phyloP scores from a whole-genome alignment of 2,888 invertebrate genomes.

The Epirrhoe alternata region DNA sequence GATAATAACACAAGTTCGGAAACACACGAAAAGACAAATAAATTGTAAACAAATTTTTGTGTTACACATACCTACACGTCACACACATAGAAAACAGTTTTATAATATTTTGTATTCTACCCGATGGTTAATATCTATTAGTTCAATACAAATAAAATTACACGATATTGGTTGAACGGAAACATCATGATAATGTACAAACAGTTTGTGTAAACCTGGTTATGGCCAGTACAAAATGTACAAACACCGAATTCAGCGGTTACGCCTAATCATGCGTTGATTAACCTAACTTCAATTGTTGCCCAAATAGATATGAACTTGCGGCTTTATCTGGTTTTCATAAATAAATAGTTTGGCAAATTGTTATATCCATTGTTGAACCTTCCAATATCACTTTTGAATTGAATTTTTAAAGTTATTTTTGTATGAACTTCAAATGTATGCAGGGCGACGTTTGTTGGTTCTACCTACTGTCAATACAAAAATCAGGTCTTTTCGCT shows the following conservation, averaged over 20 bases:
- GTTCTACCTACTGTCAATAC: no score
- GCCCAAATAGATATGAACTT: slow-evolving; percentile 30
- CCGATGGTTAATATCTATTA: slow-evolving; percentile 32
- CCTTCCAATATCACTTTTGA: no score
- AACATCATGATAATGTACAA: slow-evolving; percentile 64
- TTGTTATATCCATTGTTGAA: not conserved
- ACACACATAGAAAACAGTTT: not conserved
- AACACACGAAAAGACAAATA: no score
- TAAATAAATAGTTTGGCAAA: slow-evolving; percentile 6
- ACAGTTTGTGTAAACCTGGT: slow-evolving; percentile 59
- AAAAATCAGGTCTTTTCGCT: no score
- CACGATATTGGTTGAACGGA: slow-evolving; percentile 54
- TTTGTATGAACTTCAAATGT: no score
- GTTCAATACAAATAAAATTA: slow-evolving; percentile 49
- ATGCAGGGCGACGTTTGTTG: no score
- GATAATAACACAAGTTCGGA: no score
- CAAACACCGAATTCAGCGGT: slow-evolving; percentile 38
- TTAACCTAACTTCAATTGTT: slow-evolving; percentile 35
- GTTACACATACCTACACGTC: no score
- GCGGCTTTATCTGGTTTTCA: slow-evolving; percentile 5
- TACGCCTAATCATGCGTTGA: slow-evolving; percentile 39
- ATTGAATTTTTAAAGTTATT: no score
- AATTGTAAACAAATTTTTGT: slow-evolving; percentile 4
- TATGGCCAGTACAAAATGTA: slow-evolving; percentile 26
- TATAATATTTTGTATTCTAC: not conserved